Evolutionary conservation across 2,797 vertebrate genomes (phyloP), one percentile per base, ranked within the genome.

Genomic region (Mormyrops boulengeri): DNA sequence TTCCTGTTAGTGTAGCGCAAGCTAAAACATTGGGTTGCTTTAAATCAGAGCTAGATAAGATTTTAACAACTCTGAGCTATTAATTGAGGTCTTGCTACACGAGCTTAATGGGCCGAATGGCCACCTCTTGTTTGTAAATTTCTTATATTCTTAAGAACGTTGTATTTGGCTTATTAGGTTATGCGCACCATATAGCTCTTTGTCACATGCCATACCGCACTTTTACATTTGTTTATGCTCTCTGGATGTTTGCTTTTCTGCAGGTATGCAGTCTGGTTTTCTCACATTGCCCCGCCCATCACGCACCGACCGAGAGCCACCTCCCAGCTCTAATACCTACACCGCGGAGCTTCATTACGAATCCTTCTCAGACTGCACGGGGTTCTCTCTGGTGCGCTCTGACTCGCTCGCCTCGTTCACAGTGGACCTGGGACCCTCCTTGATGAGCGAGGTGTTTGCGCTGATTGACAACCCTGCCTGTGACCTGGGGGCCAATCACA

Each of bases 401-500:
- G 95, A 98, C 91, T 99, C 98, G 80, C 95, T 99, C 90, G 95
- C 97, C 91, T 97, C 98, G 90, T 99, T 99, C 94, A 97, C 96
- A 89, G 95, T 99, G 14, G 98, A 99, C 94, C 96, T 99, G 0
- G 98, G 98, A 3, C 98, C 98, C 8, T 99, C 98, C 12, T 97
- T 99, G 89, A 97, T 99, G 97, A 98, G 97, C 0, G 98, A 99
- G 93, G 96, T 99, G 19, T 96, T 99, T 73, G 95, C 97, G 85
- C 94, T 98, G 93, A 97, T 99, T 90, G 96, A 96, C 92, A 96
- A 96, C 92, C 93, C 96, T 0, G 95, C 95, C 89, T 62, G 93
- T 0, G 94, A 93, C 19, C 52, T 92, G 50, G 94, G 92, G 53
- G 88, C 89, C 3, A 47, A 38, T 88, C 91, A 91, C 1, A 1